Conservation (phyloP, 2,888 invertebrate genomes). For the Tetragnatha montana region DNA sequence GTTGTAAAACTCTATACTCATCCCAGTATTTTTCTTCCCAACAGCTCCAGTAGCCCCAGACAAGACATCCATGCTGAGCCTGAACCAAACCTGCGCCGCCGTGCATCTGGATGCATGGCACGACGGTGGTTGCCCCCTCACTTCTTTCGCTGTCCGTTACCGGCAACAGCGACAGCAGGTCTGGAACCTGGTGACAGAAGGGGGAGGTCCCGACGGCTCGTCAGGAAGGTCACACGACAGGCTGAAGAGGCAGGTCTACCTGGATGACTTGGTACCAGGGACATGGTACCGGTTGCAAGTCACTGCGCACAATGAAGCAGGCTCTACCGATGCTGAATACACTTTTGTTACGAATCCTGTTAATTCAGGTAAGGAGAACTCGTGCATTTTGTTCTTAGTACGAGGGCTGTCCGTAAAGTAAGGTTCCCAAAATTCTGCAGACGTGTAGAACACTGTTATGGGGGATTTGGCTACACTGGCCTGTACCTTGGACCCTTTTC, state of each 20-base stretch:
- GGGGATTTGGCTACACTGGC: too few relatives aligned
- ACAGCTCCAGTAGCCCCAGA: conserved; percentile 92
- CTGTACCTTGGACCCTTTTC: too few relatives aligned
- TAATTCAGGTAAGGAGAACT: conserved; percentile 4
- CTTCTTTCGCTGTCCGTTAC: conserved; percentile 75
- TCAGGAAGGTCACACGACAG: conserved; percentile 12
- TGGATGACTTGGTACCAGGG: conserved; percentile 75
- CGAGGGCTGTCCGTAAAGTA: too few relatives aligned
- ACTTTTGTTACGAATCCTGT: conserved; percentile 74
- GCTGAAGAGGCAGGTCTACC: conserved; percentile 48
- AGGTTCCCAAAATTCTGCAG: too few relatives aligned
- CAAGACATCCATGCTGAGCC: conserved; percentile 87
- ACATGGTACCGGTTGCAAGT: conserved; percentile 76
- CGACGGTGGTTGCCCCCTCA: conserved; percentile 75
- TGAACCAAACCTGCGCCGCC: conserved; percentile 90
- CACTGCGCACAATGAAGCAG: conserved; percentile 77
- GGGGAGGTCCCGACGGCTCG: conserved; percentile 71
- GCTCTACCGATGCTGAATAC: conserved; percentile 75
- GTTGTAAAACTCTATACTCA: too few relatives aligned
- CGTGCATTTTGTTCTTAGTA: too few relatives aligned
- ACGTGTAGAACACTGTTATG: too few relatives aligned
- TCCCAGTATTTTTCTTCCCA: not conserved
- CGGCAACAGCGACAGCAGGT: conserved; percentile 77
- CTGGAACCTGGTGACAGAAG: conserved; percentile 81
- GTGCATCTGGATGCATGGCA: conserved; percentile 94